Conservation (phyloP, 1,140 invertebrate genomes). For the Cephus cinctus region DNA sequence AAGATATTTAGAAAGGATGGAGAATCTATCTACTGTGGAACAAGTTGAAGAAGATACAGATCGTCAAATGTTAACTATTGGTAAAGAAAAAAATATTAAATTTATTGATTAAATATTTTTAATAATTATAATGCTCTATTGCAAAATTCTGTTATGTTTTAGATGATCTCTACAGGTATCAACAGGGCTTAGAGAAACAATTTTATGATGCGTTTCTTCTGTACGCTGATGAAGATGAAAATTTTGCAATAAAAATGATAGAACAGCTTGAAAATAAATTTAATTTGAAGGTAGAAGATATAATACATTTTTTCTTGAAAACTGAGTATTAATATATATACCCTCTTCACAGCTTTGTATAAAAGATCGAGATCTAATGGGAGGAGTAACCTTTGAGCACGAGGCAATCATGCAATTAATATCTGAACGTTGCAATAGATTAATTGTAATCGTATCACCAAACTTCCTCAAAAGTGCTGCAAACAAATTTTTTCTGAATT, state of each 20-base stretch:
- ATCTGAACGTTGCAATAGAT: conserved; percentile 67
- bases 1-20: conserved; percentile 33
- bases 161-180: conserved; percentile 57
- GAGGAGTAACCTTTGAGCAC: conserved; percentile 65
- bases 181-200: conserved; percentile 56
- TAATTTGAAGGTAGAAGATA: conserved; percentile 60
- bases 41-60: conserved; percentile 28
- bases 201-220: conserved; percentile 71
- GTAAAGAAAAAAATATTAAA: conserved; percentile 31
- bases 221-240: conserved; percentile 68
- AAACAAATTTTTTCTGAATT: conserved; percentile 71
- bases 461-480: conserved; percentile 68
- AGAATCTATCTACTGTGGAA: conserved; percentile 26
- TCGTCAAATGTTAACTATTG: conserved; percentile 36
- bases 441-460: conserved; percentile 72
- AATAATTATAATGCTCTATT: too few species aligned
- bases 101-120: conserved; percentile 13
- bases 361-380: conserved; percentile 67
- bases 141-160: conserved; percentile 22
- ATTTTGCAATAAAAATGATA: conserved; percentile 64
- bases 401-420: conserved; percentile 72
- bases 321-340: background rate
- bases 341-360: conserved; percentile 59
- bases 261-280: conserved; percentile 63
- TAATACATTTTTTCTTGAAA: conserved; percentile 14